phyloP scores from a whole-genome alignment of 2,797 vertebrate species.

The Malurus splendens region DNA sequence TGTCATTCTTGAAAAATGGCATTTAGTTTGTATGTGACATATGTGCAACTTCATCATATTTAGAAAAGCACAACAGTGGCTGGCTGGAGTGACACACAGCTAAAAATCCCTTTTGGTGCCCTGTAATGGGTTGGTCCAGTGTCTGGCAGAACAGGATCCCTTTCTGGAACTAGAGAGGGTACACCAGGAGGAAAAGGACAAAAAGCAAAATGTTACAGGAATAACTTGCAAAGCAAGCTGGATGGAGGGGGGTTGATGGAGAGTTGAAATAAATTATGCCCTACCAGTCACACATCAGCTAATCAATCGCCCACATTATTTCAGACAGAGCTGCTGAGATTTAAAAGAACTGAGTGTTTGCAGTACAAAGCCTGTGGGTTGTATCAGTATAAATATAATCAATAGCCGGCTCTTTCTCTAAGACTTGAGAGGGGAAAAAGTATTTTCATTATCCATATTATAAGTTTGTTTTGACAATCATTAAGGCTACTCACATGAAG shows the following conservation, averaged over 20 bases:
- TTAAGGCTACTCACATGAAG: constrained; percentile 31
- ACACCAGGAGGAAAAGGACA: neutral
- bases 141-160: neutral
- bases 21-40: neutral
- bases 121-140: rapidly evolving
- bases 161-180: neutral
- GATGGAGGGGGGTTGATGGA: neutral
- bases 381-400: constrained; percentile 4
- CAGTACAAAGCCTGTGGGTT: constrained; percentile 15
- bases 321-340: neutral
- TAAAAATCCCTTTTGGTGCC: neutral
- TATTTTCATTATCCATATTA: constrained; percentile 48
- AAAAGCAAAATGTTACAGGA: neutral
- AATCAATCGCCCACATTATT: neutral
- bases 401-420: constrained; percentile 1
- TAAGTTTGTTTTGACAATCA: constrained; percentile 52
- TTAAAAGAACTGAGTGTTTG: constrained; percentile 10
- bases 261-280: neutral
- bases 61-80: neutral
- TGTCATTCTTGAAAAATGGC: neutral
- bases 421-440: neutral
- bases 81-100: neutral
- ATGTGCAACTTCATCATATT: rapidly evolving
- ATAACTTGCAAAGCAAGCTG: neutral
- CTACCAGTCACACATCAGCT: neutral